Evolutionary conservation across 2,797 vertebrate species (phyloP), one percentile per base, ranked within the genome.

Genomic region (Pogonophryne albipinna): DNA sequence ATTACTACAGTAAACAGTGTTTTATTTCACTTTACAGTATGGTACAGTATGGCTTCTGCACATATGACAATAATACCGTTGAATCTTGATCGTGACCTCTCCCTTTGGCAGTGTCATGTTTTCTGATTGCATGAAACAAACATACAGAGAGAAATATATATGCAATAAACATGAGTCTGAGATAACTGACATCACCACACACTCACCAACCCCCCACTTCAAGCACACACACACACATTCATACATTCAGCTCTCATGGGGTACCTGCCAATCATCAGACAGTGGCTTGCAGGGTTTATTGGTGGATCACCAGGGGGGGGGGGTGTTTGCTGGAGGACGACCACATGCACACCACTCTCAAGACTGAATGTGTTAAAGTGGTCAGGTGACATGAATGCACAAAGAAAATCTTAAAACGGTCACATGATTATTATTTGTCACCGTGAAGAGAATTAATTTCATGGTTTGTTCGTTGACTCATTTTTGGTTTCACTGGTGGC

Each of bases 211-310:
- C 79, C 77, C 58, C 78, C 70, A 51, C 59, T 56, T 46, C 42
- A 77, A 57, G 41, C 56, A 38, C 51, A 55, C 53, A 61, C 62
- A 55, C 53, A 63, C 62, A 52, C 23, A 65, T 13, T 31, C 7
- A 59, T 17, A 69, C 56, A 74, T 34, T 45, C 47, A 53, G 53
- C 70, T 85, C 89, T 85, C 87, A 71, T 73, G 88, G 86, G 89
- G 56, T 66, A 82, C 65, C 88, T 91, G 90, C 49, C 91, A 91
- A 78, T 90, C 91, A 90, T 76, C 68, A 66, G 60, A 27, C 65
- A 45, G 79, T 59, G 71, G 76, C 81, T 79, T 53, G 80, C 70
- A 76, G 82, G 80, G 71, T 83, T 85, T 86, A 81, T 74, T 79
- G 75, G 67, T 53, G 71, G 76, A 66, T 58, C 50, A 74, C 66